A percentile compares a stretch with the other conserved stretches of the same genome.
Evolutionary conservation across 1,140 invertebrate species (phyloP).

Genomic region (Cydia splendana): DNA sequence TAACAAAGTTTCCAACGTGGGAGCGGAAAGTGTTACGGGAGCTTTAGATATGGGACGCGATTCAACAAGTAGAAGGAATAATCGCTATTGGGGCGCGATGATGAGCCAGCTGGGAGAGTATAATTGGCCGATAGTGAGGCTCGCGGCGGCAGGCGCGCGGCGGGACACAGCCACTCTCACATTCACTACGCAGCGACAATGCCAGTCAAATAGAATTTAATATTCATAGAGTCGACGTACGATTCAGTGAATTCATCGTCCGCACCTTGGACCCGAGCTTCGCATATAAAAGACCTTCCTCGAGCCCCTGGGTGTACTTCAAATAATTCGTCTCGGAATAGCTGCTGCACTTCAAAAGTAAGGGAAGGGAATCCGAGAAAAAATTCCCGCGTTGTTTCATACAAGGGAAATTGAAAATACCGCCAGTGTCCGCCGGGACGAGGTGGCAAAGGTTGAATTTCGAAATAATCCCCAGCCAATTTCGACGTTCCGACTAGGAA

Average conservation of each 20-base stretch:
- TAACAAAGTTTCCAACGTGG: background rate
- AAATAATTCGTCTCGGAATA: constrained; percentile 73
- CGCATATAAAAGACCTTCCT: constrained; percentile 77
- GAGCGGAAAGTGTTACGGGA: background rate
- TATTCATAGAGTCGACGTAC: constrained; percentile 78
- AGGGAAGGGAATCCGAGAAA: constrained; percentile 61
- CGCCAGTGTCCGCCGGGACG: constrained; percentile 50
- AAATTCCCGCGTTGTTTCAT: constrained; percentile 69
- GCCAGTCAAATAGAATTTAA: constrained; percentile 77
- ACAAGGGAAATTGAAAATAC: constrained; percentile 72
- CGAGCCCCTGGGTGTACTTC: constrained; percentile 72
- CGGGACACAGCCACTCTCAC: constrained; percentile 56
- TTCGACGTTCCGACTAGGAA: constrained; percentile 38
- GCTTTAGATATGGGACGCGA: background rate
- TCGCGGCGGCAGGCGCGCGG: constrained; percentile 35
- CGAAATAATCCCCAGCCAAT: constrained; percentile 54
- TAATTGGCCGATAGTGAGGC: constrained; percentile 30
- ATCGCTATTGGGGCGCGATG: constrained; percentile 17
- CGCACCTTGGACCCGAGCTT: constrained; percentile 72
- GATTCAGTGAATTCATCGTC: constrained; percentile 77
- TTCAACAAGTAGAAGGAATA: constrained; percentile 25
- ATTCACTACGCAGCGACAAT: constrained; percentile 72
- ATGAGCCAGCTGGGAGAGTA: constrained; percentile 30
- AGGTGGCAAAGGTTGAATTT: constrained; percentile 46
- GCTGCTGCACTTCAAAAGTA: constrained; percentile 70